phyloP scores from a whole-genome alignment of 2,888 invertebrate species.

The Omphaloscelis lunosa region DNA sequence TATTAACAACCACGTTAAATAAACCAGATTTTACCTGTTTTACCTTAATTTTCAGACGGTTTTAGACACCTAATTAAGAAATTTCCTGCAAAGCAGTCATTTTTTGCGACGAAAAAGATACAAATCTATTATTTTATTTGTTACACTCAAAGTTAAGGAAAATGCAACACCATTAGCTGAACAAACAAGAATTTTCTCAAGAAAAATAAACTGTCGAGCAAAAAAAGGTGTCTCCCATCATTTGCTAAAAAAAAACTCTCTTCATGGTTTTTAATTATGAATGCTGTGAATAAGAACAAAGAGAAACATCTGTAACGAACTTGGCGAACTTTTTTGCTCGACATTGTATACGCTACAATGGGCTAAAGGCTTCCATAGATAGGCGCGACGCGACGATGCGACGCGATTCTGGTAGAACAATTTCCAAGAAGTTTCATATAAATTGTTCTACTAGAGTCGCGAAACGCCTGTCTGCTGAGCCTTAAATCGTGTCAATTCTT shows the following conservation, averaged over 20 bases:
- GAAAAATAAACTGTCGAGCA: constrained; percentile 39
- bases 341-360: constrained; percentile 7
- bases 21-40: not conserved
- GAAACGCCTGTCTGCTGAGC: too few relatives aligned
- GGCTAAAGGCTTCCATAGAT: not conserved
- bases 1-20: not conserved
- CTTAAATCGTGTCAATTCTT: too few relatives aligned
- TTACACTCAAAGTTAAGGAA: constrained; percentile 26
- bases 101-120: not conserved
- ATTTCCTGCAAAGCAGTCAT: not conserved
- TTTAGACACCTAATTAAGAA: constrained; percentile 1
- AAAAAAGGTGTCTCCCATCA: constrained; percentile 23
- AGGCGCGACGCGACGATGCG: too few relatives aligned
- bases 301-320: constrained; percentile 6
- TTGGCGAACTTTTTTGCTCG: constrained; percentile 28
- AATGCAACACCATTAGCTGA: constrained; percentile 33
- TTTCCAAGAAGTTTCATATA: too few relatives aligned
- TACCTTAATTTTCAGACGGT: not conserved
- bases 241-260: constrained; percentile 35
- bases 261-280: constrained; percentile 48
- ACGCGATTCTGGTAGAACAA: too few relatives aligned
- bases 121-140: constrained; percentile 34
- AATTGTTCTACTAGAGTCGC: too few relatives aligned
- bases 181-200: constrained; percentile 29
- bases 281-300: constrained; percentile 26